Evolutionary conservation across 2,888 invertebrate species (phyloP), one percentile per base, ranked within the genome.

Genomic region (Pinctada fucata): DNA sequence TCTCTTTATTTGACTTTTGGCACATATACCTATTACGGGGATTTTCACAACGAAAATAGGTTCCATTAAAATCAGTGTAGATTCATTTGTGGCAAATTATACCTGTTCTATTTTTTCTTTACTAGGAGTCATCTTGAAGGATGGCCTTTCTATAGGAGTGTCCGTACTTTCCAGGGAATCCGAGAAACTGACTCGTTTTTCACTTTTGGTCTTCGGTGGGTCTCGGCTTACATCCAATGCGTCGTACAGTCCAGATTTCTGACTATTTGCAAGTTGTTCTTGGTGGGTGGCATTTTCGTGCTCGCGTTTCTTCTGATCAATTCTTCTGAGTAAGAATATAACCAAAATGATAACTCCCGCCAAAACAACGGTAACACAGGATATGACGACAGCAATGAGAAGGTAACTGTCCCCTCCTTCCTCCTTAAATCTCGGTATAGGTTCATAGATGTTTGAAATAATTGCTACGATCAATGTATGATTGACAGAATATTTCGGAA

Each of bases 121-220:
- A 10, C 58, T 52, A 10, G 58, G 6, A 52, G 6, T 52, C 58
- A 52, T 52, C n/a, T 52, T 52, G 10, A 58, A 64, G 49, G 66
- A 8, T 48, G 75, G 10, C 51, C 66, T 6, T 75, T 75, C 31
- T 58, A 63, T 16, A 48, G 76, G 13, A 70, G 70, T 31, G 70
- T 63, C 10, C 63, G 67, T 45, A 48, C 31, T 68, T 51, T 66
- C 51, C 6, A 52, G 58, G 10, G 58, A 52, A 8, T 52, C 74
- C 1, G 83, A 82, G 76, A 86, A 86, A 73, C 86, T 85, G 6
- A 85, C 85, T 76, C 83, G 80, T 66, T 86, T 86, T 66, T 85
- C 83, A 31, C 75, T 72, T 10, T 78, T 78, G 49, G 75, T 83
- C 64, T 75, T 76, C 70, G 79, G 67, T n/a, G 10, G 49, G 47